Conservation (phyloP, 2,797 vertebrate species). For the Microctenopoma steveboyesi region DNA sequence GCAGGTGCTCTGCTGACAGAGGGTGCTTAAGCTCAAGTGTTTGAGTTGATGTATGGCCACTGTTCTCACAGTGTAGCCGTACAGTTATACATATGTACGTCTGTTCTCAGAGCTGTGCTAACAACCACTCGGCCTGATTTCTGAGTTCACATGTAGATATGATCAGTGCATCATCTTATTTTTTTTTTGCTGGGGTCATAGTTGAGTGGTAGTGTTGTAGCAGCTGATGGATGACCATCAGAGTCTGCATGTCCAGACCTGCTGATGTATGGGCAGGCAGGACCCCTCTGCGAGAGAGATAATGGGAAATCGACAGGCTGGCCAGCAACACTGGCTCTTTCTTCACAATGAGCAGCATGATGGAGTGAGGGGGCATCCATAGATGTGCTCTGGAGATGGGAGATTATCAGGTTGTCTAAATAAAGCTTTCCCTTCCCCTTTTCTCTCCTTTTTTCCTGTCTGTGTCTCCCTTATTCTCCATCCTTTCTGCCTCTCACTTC, state of each 20-base stretch:
- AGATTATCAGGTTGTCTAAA: constrained; percentile 83
- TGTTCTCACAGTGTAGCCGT: constrained; percentile 7
- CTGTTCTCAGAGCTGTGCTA: constrained; percentile 20
- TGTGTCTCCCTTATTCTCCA: constrained; percentile 35
- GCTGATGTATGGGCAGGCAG: constrained; percentile 85
- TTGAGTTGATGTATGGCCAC: constrained; percentile 16
- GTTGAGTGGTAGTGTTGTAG: constrained; percentile 55
- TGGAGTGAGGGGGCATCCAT: constrained; percentile 79
- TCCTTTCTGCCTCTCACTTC: constrained; percentile 46
- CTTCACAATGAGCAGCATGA: constrained; percentile 79
- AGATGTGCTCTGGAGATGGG: constrained; percentile 78
- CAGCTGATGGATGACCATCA: constrained; percentile 76
- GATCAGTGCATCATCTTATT: constrained; percentile 33
- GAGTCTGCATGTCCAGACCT: constrained; percentile 72
- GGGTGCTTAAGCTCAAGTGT: not conserved
- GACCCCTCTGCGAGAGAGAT: constrained; percentile 84
- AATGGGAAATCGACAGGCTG: constrained; percentile 89
- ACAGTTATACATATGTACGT: not conserved
- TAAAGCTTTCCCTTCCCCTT: constrained; percentile 70
- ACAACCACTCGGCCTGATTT: constrained; percentile 5
- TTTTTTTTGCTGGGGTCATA: constrained; percentile 45
- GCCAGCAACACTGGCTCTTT: constrained; percentile 78
- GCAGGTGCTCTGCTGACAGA: constrained; percentile 11
- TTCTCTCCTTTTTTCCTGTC: constrained; percentile 42
- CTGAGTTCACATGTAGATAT: constrained; percentile 36